These are phyloP conservation scores for Phallusia fumigata DNA, from an alignment of 23 tunicate species.

Conservation along the genomic window DNA sequence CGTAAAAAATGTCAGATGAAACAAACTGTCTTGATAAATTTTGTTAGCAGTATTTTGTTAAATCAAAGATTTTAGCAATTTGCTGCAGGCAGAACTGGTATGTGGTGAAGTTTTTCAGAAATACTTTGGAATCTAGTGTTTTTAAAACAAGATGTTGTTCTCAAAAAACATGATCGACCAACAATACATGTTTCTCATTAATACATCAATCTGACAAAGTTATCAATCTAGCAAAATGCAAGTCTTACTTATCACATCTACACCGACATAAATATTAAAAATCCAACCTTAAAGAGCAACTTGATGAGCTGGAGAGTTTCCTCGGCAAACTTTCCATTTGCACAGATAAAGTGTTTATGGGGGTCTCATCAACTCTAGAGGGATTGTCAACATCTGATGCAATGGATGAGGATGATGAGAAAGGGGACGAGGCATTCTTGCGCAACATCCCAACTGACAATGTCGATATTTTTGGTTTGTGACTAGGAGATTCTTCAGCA, in stretches of 20 bases:
- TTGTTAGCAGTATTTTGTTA: not conserved
- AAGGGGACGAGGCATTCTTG: constrained; percentile 25
- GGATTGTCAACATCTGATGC: constrained; percentile 26
- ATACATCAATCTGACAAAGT: no score
- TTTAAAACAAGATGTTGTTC: no score
- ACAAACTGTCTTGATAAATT: not conserved
- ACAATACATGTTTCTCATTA: no score
- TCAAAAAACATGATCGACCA: no score
- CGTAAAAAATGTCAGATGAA: not conserved
- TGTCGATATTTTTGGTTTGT: not conserved
- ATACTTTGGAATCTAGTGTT: no score
- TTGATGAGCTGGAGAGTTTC: constrained; percentile 61
- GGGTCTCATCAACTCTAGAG: not conserved
- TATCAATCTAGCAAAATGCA: no score
- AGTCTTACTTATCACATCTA: not conserved
- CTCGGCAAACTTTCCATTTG: constrained; percentile 23
- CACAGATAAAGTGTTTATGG: constrained; percentile 10
- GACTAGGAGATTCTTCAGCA: constrained; percentile 14
- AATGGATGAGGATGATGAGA: constrained; percentile 50
- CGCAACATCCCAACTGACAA: constrained; percentile 14
- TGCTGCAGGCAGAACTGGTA: no score
- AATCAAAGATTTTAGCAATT: no score
- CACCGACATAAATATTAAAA: not conserved
- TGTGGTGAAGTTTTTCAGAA: no score
- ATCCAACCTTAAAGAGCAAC: constrained; percentile 57